Conservation (phyloP, 2,113 vertebrate genomes). For the Paradisaea rubra region DNA sequence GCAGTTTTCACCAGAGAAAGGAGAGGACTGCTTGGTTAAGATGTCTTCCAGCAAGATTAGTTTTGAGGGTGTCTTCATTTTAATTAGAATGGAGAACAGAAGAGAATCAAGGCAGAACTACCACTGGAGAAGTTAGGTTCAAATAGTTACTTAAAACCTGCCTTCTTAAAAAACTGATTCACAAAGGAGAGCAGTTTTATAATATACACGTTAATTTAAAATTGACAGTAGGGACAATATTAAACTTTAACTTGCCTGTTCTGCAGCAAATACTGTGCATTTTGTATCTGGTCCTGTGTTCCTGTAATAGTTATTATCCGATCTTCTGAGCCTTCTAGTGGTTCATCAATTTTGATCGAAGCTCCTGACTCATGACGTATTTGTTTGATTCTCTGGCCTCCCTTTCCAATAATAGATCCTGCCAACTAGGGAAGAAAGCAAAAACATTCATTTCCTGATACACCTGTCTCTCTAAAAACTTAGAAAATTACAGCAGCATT, state of each 20-base stretch:
- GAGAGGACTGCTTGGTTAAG: constrained; percentile 70
- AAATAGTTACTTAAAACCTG: constrained; percentile 50
- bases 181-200: background rate
- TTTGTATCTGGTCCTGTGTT: constrained; percentile 99
- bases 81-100: constrained; percentile 61
- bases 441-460: background rate
- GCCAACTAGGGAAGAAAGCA: constrained; percentile 76
- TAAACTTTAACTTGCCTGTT: constrained; percentile 82
- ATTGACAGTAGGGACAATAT: background rate
- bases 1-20: constrained; percentile 77
- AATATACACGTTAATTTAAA: background rate
- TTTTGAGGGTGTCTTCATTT: constrained; percentile 65
- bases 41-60: constrained; percentile 73
- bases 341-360: constrained; percentile 98
- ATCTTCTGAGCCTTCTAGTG: constrained; percentile 95
- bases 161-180: constrained; percentile 47
- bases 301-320: constrained; percentile 97
- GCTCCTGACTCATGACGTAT: constrained; percentile 97
- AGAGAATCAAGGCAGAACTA: constrained; percentile 68
- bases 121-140: constrained; percentile 62
- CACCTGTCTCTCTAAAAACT: background rate
- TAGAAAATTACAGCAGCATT: background rate
- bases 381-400: constrained; percentile 96
- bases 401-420: constrained; percentile 97
- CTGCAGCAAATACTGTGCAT: constrained; percentile 97